Percentiles rank a stretch among this genome's conserved stretches.
Conservation (phyloP, 2,797 vertebrate species). For the Darevskia mixta region DNA sequence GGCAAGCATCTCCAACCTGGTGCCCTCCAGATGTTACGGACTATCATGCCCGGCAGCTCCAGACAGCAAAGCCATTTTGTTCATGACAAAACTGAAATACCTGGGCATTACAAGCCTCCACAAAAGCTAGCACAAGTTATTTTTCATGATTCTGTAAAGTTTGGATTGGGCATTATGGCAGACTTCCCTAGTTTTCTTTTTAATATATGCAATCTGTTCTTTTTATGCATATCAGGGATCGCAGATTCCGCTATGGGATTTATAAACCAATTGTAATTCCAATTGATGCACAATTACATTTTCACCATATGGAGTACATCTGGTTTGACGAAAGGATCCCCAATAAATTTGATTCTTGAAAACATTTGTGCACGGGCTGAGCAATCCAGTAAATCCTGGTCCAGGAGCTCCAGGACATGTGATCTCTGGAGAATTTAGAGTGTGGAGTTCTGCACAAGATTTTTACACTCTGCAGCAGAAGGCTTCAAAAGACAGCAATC, state of each 20-base stretch:
- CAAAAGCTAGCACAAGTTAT: background rate
- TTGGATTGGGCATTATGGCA: background rate
- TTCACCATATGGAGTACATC: background rate
- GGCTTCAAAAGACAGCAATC: background rate
- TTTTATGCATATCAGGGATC: background rate
- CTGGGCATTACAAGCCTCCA: background rate
- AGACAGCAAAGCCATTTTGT: too few relatives aligned
- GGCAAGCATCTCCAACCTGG: too few relatives aligned
- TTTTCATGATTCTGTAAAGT: background rate
- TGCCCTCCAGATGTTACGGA: too few relatives aligned
- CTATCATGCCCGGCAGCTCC: too few relatives aligned
- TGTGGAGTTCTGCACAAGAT: background rate
- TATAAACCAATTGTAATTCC: background rate
- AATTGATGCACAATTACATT: background rate
- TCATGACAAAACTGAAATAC: background rate
- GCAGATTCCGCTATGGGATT: background rate
- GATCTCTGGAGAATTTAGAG: background rate
- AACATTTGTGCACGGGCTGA: background rate
- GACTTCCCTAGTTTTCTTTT: background rate
- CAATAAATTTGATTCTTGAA: background rate
- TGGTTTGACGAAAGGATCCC: background rate
- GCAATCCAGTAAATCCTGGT: background rate
- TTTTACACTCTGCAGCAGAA: background rate
- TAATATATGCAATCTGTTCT: conserved; percentile 1
- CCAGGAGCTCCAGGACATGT: background rate